phyloP scores from a whole-genome alignment of 30 jellyfish, hydroid and myxozoan species.

The Cassiopea xamachana region DNA sequence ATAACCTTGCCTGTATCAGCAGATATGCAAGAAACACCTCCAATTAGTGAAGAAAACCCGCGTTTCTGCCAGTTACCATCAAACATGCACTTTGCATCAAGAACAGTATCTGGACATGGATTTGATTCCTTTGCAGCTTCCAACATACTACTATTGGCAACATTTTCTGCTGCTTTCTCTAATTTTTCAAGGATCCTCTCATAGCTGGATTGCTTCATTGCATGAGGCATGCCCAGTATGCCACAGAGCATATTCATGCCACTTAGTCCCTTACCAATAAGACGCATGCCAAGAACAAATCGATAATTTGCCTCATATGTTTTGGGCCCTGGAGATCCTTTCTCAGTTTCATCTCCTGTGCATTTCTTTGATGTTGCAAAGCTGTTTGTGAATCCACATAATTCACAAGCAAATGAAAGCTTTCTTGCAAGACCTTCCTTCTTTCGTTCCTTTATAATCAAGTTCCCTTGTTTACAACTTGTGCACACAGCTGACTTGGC shows the following conservation, averaged over 20 bases:
- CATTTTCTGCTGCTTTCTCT: not conserved
- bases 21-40: not conserved
- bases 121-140: conserved; percentile 9
- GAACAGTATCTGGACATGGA: not conserved
- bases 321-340: not conserved
- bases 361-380: too few species aligned
- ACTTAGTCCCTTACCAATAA: not conserved
- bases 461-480: too few species aligned
- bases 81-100: conserved; percentile 25
- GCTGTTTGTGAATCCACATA: too few species aligned
- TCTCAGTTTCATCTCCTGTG: too few species aligned
- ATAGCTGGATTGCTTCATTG: conserved; percentile 1
- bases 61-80: conserved; percentile 55
- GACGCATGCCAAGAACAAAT: not conserved
- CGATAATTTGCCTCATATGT: not conserved
- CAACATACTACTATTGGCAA: conserved; percentile 13
- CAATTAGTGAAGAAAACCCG: conserved; percentile 19
- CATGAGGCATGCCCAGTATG: conserved; percentile 1
- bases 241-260: conserved; percentile 23
- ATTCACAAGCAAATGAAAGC: too few species aligned
- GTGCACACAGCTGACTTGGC: too few species aligned
- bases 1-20: conserved; percentile 5
- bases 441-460: too few species aligned
- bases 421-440: too few species aligned
- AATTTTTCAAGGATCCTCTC: conserved; percentile 6